Conservation (phyloP, 1,140 invertebrate genomes). For the Anoplolepis gracilipes region DNA sequence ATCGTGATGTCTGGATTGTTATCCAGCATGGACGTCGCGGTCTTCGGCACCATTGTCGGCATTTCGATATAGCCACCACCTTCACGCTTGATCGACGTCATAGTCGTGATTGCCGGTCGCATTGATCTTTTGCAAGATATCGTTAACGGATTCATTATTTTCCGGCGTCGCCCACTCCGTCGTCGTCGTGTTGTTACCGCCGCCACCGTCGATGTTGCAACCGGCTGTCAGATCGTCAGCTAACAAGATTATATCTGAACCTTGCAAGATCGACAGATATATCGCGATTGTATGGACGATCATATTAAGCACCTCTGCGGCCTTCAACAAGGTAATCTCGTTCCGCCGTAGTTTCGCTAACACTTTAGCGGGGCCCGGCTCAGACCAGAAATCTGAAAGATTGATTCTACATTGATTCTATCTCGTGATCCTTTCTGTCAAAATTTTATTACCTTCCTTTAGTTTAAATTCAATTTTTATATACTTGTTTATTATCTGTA, state of each 20-base stretch:
- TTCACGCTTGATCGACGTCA: slow-evolving; percentile 84
- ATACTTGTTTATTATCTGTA: slow-evolving; percentile 88
- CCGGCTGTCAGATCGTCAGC: slow-evolving; percentile 80
- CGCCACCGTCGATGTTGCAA: slow-evolving; percentile 72
- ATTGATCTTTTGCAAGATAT: slow-evolving; percentile 83
- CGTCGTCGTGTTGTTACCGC: slow-evolving; percentile 74
- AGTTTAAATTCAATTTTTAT: neutral
- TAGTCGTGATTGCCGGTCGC: slow-evolving; percentile 78
- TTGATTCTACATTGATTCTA: neutral
- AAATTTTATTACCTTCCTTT: neutral
- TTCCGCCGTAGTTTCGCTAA: slow-evolving; percentile 90
- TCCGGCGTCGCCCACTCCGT: slow-evolving; percentile 66
- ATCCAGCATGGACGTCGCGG: slow-evolving; percentile 85
- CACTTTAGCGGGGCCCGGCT: slow-evolving; percentile 90
- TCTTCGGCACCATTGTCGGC: slow-evolving; percentile 80
- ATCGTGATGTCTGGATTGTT: slow-evolving; percentile 89
- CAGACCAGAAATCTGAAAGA: slow-evolving; percentile 90
- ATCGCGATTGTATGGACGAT: slow-evolving; percentile 90
- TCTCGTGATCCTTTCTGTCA: neutral
- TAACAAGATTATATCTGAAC: slow-evolving; percentile 84
- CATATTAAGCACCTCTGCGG: slow-evolving; percentile 91
- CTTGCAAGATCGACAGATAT: slow-evolving; percentile 88
- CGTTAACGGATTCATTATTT: slow-evolving; percentile 80
- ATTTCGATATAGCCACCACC: slow-evolving; percentile 82
- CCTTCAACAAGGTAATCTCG: slow-evolving; percentile 90